phyloP scores from a whole-genome alignment of 92 coral and sea anemone genomes.

The Zoanthus sociatus region DNA sequence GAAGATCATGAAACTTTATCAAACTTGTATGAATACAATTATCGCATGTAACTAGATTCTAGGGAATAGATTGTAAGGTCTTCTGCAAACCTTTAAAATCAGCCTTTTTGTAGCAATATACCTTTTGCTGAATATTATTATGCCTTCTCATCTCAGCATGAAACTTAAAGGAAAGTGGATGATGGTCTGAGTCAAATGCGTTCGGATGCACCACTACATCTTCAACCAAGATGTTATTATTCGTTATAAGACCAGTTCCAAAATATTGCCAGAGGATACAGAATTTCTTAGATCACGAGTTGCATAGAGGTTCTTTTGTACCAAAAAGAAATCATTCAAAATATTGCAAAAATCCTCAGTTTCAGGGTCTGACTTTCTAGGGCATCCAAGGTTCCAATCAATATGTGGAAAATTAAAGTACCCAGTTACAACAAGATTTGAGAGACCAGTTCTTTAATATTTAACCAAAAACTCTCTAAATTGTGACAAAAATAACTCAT shows the following conservation, averaged over 20 bases:
- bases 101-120: constrained; percentile 55
- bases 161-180: no score
- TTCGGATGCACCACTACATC: no score
- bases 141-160: constrained; percentile 37
- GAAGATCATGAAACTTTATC: background rate
- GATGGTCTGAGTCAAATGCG: no score
- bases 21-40: constrained; percentile 52
- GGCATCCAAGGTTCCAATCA: constrained; percentile 58
- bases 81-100: constrained; percentile 43
- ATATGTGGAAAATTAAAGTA: constrained; percentile 56
- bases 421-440: constrained; percentile 58
- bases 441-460: constrained; percentile 17
- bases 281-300: constrained; percentile 48
- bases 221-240: constrained; percentile 1
- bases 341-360: constrained; percentile 54
- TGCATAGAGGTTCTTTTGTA: constrained; percentile 38
- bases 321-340: constrained; percentile 57
- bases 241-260: background rate
- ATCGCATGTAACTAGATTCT: constrained; percentile 44
- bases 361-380: constrained; percentile 38
- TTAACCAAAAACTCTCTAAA: constrained; percentile 47
- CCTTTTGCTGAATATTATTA: constrained; percentile 42
- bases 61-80: constrained; percentile 24
- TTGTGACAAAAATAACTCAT: constrained; percentile 34
- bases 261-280: background rate